Evolutionary conservation across 1,140 invertebrate species (phyloP).

Genomic region (Aphis gossypii): DNA sequence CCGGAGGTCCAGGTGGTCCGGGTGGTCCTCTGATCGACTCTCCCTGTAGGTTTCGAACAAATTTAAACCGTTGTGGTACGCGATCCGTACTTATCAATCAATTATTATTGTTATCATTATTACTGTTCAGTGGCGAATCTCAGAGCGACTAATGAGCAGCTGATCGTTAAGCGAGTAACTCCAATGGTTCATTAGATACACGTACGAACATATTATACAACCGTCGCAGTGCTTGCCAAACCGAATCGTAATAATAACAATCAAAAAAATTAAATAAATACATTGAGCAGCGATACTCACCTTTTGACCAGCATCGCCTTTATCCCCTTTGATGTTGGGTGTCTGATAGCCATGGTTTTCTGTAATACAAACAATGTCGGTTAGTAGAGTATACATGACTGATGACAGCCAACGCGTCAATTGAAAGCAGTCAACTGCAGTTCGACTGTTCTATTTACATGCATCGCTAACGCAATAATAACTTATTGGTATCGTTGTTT

Average conservation of each 20-base stretch:
- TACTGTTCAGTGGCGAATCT: not conserved
- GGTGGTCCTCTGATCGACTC: constrained; percentile 76
- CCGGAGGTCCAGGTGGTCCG: constrained; percentile 73
- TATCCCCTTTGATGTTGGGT: constrained; percentile 32
- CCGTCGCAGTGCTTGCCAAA: not conserved
- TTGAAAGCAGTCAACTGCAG: not conserved
- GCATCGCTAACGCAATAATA: not conserved
- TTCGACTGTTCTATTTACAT: not conserved
- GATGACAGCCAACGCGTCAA: not conserved
- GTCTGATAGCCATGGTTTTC: constrained; percentile 18
- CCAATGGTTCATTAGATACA: not conserved
- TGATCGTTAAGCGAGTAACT: not conserved
- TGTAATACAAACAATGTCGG: constrained; percentile 10
- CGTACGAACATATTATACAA: not conserved
- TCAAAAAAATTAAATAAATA: not conserved
- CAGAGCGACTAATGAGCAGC: not conserved
- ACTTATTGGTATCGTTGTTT: not conserved
- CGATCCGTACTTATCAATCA: not conserved
- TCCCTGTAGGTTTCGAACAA: constrained; percentile 64
- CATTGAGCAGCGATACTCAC: not conserved
- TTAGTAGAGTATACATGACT: not conserved
- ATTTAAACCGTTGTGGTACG: not conserved
- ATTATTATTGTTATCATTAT: not conserved
- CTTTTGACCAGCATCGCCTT: constrained; percentile 45
- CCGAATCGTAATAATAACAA: not conserved